These are phyloP conservation scores for Apotomis turbidana DNA, from an alignment of 2,888 invertebrate genomes.

Conservation along the genomic window DNA sequence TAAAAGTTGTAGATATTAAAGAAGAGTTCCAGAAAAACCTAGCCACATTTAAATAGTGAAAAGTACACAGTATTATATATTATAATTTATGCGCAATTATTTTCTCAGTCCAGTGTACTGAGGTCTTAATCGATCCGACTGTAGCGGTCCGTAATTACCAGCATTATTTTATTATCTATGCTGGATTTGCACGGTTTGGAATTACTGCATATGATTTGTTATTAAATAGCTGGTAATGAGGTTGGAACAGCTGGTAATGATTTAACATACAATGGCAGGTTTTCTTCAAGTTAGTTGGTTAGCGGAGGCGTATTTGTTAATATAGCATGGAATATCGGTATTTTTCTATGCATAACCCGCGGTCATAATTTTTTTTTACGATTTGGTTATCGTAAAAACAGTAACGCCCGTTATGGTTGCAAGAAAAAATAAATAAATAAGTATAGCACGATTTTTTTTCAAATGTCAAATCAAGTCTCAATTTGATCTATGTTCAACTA, in stretches of 20 bases:
- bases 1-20: too few relatives aligned
- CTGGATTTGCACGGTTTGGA: constrained; percentile 28
- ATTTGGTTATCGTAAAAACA: too few relatives aligned
- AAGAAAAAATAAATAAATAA: too few relatives aligned
- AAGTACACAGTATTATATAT: constrained; percentile 9
- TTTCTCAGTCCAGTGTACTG: constrained; percentile 13
- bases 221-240: constrained; percentile 35
- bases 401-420: too few relatives aligned
- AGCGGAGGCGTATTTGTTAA: not conserved
- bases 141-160: constrained; percentile 33
- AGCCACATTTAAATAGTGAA: constrained; percentile 9
- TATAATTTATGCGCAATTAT: constrained; percentile 30
- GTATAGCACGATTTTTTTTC: too few relatives aligned
- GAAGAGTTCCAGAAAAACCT: constrained; percentile 10
- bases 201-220: constrained; percentile 40
- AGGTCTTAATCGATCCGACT: constrained; percentile 34
- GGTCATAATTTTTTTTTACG: too few relatives aligned
- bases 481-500: too few relatives aligned
- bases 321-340: too few relatives aligned
- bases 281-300: constrained; percentile 13
- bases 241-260: constrained; percentile 17
- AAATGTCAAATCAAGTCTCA: too few relatives aligned
- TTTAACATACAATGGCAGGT: constrained; percentile 10
- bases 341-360: too few relatives aligned
- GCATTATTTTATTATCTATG: constrained; percentile 41